A percentile compares a stretch with the other conserved stretches of the same genome.
Conservation (phyloP, 1,140 invertebrate species). For the Glossosoma conforme region DNA sequence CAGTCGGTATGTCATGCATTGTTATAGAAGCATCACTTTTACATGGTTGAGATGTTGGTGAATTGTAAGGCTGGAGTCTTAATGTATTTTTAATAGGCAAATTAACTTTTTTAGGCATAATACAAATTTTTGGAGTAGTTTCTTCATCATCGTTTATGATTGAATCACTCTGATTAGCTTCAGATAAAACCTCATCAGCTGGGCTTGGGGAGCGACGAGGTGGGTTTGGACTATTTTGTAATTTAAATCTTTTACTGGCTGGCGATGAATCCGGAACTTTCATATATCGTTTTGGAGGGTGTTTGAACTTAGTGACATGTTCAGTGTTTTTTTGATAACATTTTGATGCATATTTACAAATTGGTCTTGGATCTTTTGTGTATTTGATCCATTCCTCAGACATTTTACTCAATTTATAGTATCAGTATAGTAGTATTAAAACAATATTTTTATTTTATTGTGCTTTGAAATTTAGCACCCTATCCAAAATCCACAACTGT, state of each 20-base stretch:
- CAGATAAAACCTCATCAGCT: background rate
- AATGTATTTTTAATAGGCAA: slow-evolving; percentile 8
- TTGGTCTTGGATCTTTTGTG: slow-evolving; percentile 38
- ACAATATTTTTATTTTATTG: too few relatives aligned
- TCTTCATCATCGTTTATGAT: background rate
- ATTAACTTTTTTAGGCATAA: background rate
- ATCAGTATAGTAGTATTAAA: too few relatives aligned
- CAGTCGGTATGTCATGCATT: background rate
- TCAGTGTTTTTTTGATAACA: slow-evolving; percentile 82
- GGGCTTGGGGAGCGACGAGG: background rate
- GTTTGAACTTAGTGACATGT: slow-evolving; percentile 73
- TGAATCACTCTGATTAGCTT: background rate
- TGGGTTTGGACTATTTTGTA: slow-evolving; percentile 5
- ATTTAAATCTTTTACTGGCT: slow-evolving; percentile 30
- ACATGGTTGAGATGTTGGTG: slow-evolving; percentile 6
- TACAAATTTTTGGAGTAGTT: background rate
- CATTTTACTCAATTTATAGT: background rate
- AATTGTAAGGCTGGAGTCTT: background rate
- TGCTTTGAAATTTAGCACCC: too few relatives aligned
- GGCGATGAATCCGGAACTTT: slow-evolving; percentile 25
- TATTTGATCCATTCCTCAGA: slow-evolving; percentile 26
- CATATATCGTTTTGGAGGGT: slow-evolving; percentile 51
- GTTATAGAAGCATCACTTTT: background rate
- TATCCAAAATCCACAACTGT: too few relatives aligned
- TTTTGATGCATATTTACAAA: slow-evolving; percentile 72